Percentiles rank a stretch among this genome's conserved stretches.
Evolutionary conservation across 2,888 invertebrate genomes (phyloP).

Genomic region (Platycheirus rosarum): DNA sequence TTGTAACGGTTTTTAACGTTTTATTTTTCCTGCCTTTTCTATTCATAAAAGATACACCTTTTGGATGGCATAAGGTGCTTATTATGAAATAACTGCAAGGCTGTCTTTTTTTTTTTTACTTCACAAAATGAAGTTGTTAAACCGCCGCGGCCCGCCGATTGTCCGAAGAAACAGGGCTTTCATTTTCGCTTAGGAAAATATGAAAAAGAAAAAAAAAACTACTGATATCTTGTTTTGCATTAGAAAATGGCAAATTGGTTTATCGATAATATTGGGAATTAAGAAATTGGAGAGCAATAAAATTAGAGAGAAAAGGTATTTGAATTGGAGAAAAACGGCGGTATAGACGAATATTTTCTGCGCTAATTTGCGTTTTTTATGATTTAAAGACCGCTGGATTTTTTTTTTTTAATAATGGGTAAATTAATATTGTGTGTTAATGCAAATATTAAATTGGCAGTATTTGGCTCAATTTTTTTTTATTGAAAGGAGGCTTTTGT

Average conservation of each 20-base stretch:
- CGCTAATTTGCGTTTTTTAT: too few species aligned
- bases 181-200: conserved; percentile 23
- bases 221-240: not conserved
- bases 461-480: too few species aligned
- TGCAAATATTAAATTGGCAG: too few species aligned
- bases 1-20: conserved; percentile 55
- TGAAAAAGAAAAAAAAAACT: too few species aligned
- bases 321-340: too few species aligned
- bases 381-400: too few species aligned
- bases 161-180: conserved; percentile 38
- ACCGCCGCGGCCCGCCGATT: not conserved
- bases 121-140: conserved; percentile 45
- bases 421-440: too few species aligned
- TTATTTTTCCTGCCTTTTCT: not conserved
- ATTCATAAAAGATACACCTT: conserved; percentile 26
- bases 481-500: too few species aligned
- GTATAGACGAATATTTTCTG: too few species aligned
- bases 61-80: conserved; percentile 38
- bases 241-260: conserved; percentile 14
- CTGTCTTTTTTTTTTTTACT: not conserved
- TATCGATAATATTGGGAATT: not conserved
- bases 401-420: too few species aligned
- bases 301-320: too few species aligned
- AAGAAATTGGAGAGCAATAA: not conserved
- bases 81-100: conserved; percentile 47